Base-by-base conservation (phyloP, 2,797 vertebrate species). In the Sebastes cheni region DNA sequence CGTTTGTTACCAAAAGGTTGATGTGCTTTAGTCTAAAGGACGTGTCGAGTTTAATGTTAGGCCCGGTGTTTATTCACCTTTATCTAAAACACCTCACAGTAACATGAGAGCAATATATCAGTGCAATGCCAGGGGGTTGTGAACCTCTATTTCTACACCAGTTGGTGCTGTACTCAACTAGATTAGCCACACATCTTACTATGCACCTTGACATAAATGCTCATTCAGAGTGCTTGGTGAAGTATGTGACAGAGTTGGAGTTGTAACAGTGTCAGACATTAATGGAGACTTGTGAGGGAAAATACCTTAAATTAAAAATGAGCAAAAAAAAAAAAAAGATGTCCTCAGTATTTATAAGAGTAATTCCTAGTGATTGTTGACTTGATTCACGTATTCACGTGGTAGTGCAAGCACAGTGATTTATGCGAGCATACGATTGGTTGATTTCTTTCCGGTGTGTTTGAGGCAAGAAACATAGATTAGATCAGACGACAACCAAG, bases 401-500 rank as follows among this genome's bases (percentile, higher is more conserved):
- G 23, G 5, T 55, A n/a, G 36, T 36, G 46, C 6, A 5, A 52
- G 32, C 12, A 3, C 20, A 5, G 18, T 10, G 46, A 70, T 72
- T 73, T 59, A 34, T 75, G 60, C 46, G 52, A 46, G 11, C 36
- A 18, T 1, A 27, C 58, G 55, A 75, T 58, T 55, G 70, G 23
- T 5, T 59, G n/a, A 69, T 66, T 67, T 83, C 25, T 54, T 60
- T 78, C 13, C 64, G 8, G 8, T 66, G 54, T 42, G 71, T 75
- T 68, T 77, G 32, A 60, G 32, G 36, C 11, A 27, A 42, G 16
- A 52, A 67, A 77, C 65, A 66, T 71, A 42, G 76, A 81, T 71
- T 65, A 69, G 69, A 72, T 75, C 50, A 71, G 64, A 72, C 2
- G 2, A 73, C 60, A 70, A 50, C 16, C 32, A 56, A 60, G 60